These are phyloP conservation scores for Camelus dromedarius DNA, from an alignment of 2,113 vertebrate species.

Conservation along the genomic window DNA sequence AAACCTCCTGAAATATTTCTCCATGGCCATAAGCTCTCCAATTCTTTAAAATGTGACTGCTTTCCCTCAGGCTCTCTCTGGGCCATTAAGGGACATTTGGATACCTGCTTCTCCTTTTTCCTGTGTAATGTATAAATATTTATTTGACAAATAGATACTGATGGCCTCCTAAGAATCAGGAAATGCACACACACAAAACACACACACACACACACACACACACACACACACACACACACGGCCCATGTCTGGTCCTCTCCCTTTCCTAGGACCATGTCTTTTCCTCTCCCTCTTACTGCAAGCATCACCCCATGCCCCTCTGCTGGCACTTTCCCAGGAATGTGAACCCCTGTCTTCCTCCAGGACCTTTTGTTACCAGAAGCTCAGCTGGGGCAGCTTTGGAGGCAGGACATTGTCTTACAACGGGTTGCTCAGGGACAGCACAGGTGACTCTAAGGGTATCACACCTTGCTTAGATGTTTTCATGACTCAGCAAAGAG, in stretches of 20 bases:
- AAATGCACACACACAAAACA: too few relatives aligned
- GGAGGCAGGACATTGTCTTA: neutral
- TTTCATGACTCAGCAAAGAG: neutral
- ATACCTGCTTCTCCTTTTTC: neutral
- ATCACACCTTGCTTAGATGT: neutral
- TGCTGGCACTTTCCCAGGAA: neutral
- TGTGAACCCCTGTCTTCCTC: neutral
- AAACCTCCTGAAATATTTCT: neutral
- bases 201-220: neutral
- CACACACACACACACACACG: neutral
- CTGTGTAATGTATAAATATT: neutral
- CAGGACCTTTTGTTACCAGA: neutral
- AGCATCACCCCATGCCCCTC: neutral
- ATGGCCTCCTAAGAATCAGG: neutral
- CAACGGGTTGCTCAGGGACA: neutral
- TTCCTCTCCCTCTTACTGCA: neutral
- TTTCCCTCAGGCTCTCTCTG: neutral
- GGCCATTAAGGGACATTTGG: neutral
- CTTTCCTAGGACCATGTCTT: neutral
- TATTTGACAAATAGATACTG: neutral
- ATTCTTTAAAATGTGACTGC: neutral
- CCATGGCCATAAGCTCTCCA: neutral
- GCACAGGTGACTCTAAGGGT: neutral
- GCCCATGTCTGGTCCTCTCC: neutral
- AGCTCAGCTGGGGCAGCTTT: neutral